phyloP scores from a whole-genome alignment of 2,888 invertebrate genomes.

The Spodoptera picta region DNA sequence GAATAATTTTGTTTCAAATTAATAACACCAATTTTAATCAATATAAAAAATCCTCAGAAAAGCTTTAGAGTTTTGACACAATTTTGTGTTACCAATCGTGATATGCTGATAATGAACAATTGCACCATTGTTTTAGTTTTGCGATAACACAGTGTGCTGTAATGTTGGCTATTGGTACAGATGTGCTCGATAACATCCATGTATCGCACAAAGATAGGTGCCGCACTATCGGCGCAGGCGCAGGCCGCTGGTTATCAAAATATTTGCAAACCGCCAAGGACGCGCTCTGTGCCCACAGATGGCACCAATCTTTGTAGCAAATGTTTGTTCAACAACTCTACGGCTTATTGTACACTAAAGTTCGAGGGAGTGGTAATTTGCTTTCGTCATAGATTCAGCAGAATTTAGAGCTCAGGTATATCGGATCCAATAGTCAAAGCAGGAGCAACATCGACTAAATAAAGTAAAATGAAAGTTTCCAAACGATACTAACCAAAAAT shows the following conservation, averaged over 20 bases:
- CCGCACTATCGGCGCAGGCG: slow-evolving; percentile 44
- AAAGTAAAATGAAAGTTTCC: slow-evolving; percentile 20
- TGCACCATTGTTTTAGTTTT: slow-evolving; percentile 66
- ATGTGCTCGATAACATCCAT: slow-evolving; percentile 78
- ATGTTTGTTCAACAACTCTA: slow-evolving; percentile 69
- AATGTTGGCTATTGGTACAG: slow-evolving; percentile 64
- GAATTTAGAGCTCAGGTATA: slow-evolving; percentile 21
- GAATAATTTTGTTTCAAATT: slow-evolving; percentile 86
- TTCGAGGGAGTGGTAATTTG: slow-evolving; percentile 65
- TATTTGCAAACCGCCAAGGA: slow-evolving; percentile 52
- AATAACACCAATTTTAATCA: slow-evolving; percentile 80
- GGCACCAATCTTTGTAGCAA: slow-evolving; percentile 67
- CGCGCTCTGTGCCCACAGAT: slow-evolving; percentile 33
- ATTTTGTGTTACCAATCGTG: slow-evolving; percentile 83
- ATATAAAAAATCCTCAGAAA: slow-evolving; percentile 63
- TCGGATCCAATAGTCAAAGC: slow-evolving; percentile 18
- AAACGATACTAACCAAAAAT: slow-evolving; percentile 45
- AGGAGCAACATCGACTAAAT: slow-evolving; percentile 40
- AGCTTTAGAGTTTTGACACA: slow-evolving; percentile 76
- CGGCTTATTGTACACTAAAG: slow-evolving; percentile 63
- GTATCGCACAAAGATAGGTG: slow-evolving; percentile 67
- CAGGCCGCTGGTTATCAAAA: slow-evolving; percentile 41
- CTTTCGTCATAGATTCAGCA: slow-evolving; percentile 36
- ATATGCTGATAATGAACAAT: slow-evolving; percentile 61
- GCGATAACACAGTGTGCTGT: slow-evolving; percentile 71